These are phyloP conservation scores for Lithobates pipiens DNA, from an alignment of 2,797 vertebrate species.

Conservation along the genomic window DNA sequence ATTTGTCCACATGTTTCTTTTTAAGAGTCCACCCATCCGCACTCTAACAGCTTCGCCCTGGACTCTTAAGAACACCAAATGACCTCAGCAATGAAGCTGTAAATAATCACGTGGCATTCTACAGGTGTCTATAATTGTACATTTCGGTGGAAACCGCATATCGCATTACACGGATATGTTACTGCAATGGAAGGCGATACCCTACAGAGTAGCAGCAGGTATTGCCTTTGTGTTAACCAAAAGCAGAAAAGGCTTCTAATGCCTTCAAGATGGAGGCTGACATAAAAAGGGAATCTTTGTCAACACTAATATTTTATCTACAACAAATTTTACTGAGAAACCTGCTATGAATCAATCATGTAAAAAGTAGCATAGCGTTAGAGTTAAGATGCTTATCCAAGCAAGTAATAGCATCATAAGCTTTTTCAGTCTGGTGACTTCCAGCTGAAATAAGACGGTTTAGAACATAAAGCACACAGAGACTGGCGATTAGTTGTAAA, in stretches of 20 bases:
- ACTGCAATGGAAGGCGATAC: not conserved
- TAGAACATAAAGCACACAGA: not conserved
- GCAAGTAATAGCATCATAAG: too few relatives aligned
- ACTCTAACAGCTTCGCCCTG: conserved; percentile 5
- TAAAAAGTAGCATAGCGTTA: too few relatives aligned
- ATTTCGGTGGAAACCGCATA: not conserved
- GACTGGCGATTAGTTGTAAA: too few relatives aligned
- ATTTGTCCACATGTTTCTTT: conserved; percentile 42
- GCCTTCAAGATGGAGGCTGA: conserved; percentile 1
- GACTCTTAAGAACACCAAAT: not conserved
- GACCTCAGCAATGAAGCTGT: conserved; percentile 14
- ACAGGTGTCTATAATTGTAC: conserved; percentile 35
- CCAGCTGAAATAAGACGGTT: not conserved
- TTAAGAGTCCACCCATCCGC: conserved; percentile 2
- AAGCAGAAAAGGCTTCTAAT: conserved; percentile 18
- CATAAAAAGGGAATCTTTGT: not conserved
- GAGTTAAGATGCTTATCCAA: too few relatives aligned
- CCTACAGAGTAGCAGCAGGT: conserved; percentile 9
- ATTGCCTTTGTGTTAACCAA: not conserved
- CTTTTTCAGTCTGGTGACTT: not conserved
- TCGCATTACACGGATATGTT: conserved; percentile 19
- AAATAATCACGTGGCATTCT: conserved; percentile 17
- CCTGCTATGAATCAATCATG: not conserved
- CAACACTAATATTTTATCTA: not conserved
- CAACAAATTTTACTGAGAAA: not conserved